These are phyloP conservation scores for Anser brachyrhynchus DNA, from an alignment of 2,113 vertebrate genomes.

Conservation along the genomic window DNA sequence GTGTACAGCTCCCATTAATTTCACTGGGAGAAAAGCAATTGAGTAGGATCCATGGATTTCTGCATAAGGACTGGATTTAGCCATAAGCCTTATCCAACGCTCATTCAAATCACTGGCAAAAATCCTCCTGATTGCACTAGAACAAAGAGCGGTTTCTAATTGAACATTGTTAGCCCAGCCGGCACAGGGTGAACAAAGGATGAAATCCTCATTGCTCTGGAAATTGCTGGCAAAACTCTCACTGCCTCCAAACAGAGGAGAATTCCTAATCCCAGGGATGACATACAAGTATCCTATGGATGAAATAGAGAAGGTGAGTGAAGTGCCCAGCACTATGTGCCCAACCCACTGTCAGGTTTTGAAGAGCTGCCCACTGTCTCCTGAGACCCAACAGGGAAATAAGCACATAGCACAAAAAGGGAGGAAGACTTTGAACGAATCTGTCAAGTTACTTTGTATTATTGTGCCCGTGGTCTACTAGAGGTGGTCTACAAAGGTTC, in stretches of 20 bases:
- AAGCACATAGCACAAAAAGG: accelerated
- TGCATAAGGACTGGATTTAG: slow-evolving; percentile 35
- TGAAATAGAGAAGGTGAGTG: neutral
- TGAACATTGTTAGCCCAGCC: slow-evolving; percentile 39
- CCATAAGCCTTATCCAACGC: slow-evolving; percentile 40
- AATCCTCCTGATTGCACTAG: slow-evolving; percentile 41
- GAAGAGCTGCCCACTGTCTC: neutral
- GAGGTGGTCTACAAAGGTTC: neutral
- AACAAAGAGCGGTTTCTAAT: slow-evolving; percentile 59
- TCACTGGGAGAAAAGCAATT: slow-evolving; percentile 37
- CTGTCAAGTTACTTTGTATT: neutral
- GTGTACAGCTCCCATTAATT: slow-evolving; percentile 33
- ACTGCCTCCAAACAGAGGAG: neutral
- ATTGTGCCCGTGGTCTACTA: neutral
- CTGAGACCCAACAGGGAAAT: neutral
- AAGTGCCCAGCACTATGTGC: neutral
- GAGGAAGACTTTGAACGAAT: neutral
- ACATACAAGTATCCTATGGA: neutral
- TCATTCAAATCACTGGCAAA: slow-evolving; percentile 48
- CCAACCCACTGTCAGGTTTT: neutral
- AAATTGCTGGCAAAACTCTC: slow-evolving; percentile 34
- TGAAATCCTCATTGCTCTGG: slow-evolving; percentile 33
- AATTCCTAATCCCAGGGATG: slow-evolving; percentile 25
- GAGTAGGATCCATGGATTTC: slow-evolving; percentile 20
- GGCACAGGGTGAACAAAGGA: slow-evolving; percentile 29